Conservation (phyloP, 1,140 invertebrate species). For the Magallana ariakensis region DNA sequence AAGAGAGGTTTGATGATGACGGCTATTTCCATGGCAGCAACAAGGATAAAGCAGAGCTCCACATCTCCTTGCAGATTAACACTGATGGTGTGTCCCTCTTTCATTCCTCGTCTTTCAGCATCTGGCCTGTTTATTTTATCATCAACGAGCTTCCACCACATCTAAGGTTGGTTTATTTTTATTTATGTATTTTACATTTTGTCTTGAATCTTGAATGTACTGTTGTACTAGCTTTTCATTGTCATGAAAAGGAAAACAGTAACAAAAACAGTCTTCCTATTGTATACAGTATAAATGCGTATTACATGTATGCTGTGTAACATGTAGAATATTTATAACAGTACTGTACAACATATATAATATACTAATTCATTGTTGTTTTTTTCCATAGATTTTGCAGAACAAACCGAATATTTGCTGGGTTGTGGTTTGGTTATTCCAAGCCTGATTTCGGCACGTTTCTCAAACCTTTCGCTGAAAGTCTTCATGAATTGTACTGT, state of each 20-base stretch:
- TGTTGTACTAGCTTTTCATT: too few species aligned
- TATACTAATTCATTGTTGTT: too few species aligned
- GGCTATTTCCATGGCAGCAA: constrained; percentile 16
- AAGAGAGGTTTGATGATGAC: constrained; percentile 31
- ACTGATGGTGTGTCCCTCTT: constrained; percentile 46
- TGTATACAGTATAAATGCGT: too few species aligned
- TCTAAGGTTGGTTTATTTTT: constrained; percentile 9
- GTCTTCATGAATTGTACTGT: background rate
- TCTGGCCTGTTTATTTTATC: constrained; percentile 47
- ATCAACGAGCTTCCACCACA: constrained; percentile 46
- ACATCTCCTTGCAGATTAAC: constrained; percentile 46
- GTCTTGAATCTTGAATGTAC: too few species aligned
- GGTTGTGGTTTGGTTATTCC: constrained; percentile 48
- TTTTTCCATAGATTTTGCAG: constrained; percentile 25
- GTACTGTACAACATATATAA: too few species aligned
- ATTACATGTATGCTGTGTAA: too few species aligned
- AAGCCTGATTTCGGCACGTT: constrained; percentile 47
- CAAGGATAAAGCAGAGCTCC: constrained; percentile 7
- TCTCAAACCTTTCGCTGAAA: constrained; percentile 43
- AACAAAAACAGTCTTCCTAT: too few species aligned
- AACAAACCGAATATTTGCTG: constrained; percentile 46
- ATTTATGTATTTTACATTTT: background rate
- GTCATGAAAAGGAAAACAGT: too few species aligned
- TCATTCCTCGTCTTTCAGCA: constrained; percentile 35
- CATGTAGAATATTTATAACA: too few species aligned